Evolutionary conservation across 2,888 invertebrate genomes (phyloP).

Genomic region (Drosophila subquinaria): DNA sequence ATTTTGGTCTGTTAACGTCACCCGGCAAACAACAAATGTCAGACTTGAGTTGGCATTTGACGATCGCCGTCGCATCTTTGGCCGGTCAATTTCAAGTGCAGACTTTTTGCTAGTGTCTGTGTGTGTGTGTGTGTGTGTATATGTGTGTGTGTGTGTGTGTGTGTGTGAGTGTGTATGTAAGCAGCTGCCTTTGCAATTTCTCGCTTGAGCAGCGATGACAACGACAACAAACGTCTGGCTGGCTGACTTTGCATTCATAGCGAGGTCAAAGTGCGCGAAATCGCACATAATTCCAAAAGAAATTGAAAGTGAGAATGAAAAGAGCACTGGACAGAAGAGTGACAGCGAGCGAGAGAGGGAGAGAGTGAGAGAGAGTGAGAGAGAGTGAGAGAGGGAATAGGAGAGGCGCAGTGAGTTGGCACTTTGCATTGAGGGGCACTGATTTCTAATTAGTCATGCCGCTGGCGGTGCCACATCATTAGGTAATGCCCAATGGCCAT

Average conservation of each 20-base stretch:
- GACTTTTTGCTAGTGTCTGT: constrained; percentile 9
- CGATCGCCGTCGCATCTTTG: constrained; percentile 63
- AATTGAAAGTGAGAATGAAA: constrained; percentile 66
- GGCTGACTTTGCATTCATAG: constrained; percentile 24
- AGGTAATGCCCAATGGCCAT: constrained; percentile 63
- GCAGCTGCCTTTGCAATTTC: constrained; percentile 72
- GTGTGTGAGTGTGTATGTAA: constrained; percentile 38
- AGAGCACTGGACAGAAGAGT: constrained; percentile 7
- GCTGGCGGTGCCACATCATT: constrained; percentile 67
- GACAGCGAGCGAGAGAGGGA: background rate
- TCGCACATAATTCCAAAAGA: constrained; percentile 66
- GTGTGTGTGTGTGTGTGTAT: constrained; percentile 9
- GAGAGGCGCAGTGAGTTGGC: constrained; percentile 53
- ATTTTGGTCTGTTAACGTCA: constrained; percentile 44
- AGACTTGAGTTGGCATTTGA: constrained; percentile 67
- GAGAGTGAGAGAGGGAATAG: background rate
- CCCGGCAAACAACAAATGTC: constrained; percentile 61
- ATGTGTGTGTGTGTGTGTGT: constrained; percentile 8
- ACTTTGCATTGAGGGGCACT: constrained; percentile 60
- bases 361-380: background rate
- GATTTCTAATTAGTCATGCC: constrained; percentile 75
- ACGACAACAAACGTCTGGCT: constrained; percentile 33
- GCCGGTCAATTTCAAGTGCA: constrained; percentile 69
- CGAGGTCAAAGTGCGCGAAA: constrained; percentile 72
- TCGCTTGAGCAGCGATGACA: constrained; percentile 68